These are phyloP conservation scores for Ecliptopera silaceata DNA, from an alignment of 2,888 invertebrate species.

Conservation along the genomic window DNA sequence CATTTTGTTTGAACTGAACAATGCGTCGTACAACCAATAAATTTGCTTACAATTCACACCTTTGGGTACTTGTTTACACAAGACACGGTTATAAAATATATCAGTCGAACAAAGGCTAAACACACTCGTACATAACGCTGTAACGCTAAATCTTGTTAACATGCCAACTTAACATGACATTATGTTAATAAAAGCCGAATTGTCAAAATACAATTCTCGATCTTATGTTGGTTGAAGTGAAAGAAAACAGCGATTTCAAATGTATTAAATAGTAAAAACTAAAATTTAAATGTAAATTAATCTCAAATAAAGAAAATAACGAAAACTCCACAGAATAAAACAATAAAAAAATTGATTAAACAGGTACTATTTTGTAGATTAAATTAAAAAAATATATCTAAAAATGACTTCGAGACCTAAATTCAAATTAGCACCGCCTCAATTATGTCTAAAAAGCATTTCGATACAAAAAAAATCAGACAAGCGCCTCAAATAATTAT, in stretches of 20 bases:
- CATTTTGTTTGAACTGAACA: constrained; percentile 57
- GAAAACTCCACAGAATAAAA: no score
- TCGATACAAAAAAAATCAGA: no score
- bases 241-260: constrained; percentile 44
- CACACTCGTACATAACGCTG: constrained; percentile 49
- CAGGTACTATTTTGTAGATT: no score
- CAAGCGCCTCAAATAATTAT: no score
- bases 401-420: no score
- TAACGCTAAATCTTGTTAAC: constrained; percentile 66
- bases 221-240: constrained; percentile 27
- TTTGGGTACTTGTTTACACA: constrained; percentile 75
- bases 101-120: constrained; percentile 74
- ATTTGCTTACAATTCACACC: constrained; percentile 77
- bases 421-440: no score
- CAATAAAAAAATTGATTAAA: no score
- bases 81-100: constrained; percentile 77
- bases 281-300: no score
- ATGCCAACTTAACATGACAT: constrained; percentile 57
- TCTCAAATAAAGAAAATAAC: no score
- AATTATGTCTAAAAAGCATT: no score
- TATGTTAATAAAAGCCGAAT: constrained; percentile 72
- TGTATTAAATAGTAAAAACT: neutral
- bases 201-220: constrained; percentile 73
- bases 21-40: constrained; percentile 71
- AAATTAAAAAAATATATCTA: no score